A percentile compares a stretch with the other conserved stretches of the same genome.
Evolutionary conservation across 2,888 invertebrate genomes (phyloP).

Genomic region (Drosophila kuntzei): DNA sequence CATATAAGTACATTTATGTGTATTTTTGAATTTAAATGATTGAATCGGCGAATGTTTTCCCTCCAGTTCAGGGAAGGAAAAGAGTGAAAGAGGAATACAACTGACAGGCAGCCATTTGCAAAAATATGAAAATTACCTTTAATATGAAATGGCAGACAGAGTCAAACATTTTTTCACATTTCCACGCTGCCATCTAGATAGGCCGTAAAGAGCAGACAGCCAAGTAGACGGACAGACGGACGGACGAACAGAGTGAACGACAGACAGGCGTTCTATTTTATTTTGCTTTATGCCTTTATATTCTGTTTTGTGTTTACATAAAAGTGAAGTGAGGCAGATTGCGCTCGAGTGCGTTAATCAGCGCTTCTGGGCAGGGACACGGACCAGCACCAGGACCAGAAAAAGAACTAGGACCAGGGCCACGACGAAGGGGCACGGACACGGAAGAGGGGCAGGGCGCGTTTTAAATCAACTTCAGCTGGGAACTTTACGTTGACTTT

Average conservation of each 20-base stretch:
- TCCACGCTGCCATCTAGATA: conserved; percentile 74
- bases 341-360: conserved; percentile 82
- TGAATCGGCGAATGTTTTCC: conserved; percentile 66
- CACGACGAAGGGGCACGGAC: conserved; percentile 14
- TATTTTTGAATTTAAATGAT: conserved; percentile 77
- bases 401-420: conserved; percentile 9
- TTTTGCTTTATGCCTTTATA: conserved; percentile 78
- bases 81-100: conserved; percentile 10
- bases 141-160: conserved; percentile 71
- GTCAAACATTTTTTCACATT: conserved; percentile 56
- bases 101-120: conserved; percentile 62
- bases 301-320: conserved; percentile 81
- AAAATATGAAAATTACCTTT: conserved; percentile 82
- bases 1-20: conserved; percentile 62
- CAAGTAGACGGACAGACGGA: neutral
- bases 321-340: conserved; percentile 82
- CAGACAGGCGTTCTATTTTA: conserved; percentile 70
- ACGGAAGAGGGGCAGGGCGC: conserved; percentile 15
- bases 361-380: conserved; percentile 72
- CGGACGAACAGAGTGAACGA: conserved; percentile 9
- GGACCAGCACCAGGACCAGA: conserved; percentile 16
- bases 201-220: conserved; percentile 43
- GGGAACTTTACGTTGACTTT: conserved; percentile 68
- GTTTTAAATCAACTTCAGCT: conserved; percentile 67
- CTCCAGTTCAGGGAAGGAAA: neutral